These are phyloP conservation scores for Meriones psammophilus DNA, from an alignment of 2,797 vertebrate species.

Conservation along the genomic window DNA sequence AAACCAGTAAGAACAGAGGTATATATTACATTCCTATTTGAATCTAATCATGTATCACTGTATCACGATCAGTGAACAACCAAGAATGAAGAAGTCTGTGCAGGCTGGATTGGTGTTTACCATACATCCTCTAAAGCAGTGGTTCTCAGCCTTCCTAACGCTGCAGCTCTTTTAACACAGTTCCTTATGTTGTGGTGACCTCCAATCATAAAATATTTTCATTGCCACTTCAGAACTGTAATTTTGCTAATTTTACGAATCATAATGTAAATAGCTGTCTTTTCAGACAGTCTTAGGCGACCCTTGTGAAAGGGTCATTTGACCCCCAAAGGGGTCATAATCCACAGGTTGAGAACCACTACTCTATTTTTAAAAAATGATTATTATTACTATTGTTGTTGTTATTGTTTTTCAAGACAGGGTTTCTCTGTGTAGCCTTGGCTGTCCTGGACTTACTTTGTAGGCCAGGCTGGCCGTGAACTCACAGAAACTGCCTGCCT, in stretches of 20 bases:
- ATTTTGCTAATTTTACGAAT: neutral
- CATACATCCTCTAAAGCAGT: neutral
- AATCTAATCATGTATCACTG: neutral
- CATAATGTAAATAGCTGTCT: neutral
- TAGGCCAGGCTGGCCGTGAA: too few relatives aligned
- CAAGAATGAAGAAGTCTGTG: slow-evolving; percentile 11
- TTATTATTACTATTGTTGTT: too few relatives aligned
- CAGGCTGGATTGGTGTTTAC: neutral
- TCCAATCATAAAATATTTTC: neutral
- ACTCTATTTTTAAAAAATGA: too few relatives aligned
- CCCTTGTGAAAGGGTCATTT: neutral
- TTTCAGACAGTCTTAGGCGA: neutral
- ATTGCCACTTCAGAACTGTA: neutral
- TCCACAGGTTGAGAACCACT: neutral
- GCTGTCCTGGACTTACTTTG: too few relatives aligned
- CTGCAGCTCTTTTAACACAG: neutral
- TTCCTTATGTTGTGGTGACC: neutral
- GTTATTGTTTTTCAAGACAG: too few relatives aligned
- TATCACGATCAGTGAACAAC: neutral
- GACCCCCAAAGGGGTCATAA: neutral
- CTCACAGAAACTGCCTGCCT: too few relatives aligned
- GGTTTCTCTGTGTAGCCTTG: too few relatives aligned
- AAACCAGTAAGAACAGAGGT: neutral
- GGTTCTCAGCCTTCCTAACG: neutral
- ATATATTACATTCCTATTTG: neutral